Percentiles rank a stretch among this genome's conserved stretches.
These are phyloP conservation scores for Sander lucioperca DNA, from an alignment of 2,113 vertebrate genomes.

Conservation along the genomic window DNA sequence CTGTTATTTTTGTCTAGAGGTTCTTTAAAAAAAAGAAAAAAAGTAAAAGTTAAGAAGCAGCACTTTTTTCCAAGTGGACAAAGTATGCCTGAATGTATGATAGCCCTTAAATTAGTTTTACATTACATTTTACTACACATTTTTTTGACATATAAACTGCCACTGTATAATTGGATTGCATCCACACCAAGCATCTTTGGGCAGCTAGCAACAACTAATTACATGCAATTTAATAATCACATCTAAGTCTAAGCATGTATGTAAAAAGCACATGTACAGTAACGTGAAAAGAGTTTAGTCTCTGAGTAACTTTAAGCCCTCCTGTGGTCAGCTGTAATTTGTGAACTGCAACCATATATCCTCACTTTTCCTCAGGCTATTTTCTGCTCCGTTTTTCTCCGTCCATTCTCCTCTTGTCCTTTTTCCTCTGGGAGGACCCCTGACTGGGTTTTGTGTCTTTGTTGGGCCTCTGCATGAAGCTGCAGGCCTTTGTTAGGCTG, in stretches of 20 bases:
- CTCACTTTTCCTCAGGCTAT: slow-evolving; percentile 49
- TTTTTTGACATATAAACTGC: background rate
- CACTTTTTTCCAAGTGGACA: background rate
- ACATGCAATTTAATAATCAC: background rate
- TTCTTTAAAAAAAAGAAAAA: background rate
- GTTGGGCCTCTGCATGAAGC: slow-evolving; percentile 65
- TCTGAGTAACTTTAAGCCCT: slow-evolving; percentile 30
- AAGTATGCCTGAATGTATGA: background rate
- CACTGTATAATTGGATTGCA: background rate
- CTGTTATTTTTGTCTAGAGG: background rate
- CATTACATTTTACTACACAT: background rate
- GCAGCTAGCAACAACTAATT: background rate
- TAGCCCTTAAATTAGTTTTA: background rate
- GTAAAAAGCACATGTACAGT: background rate
- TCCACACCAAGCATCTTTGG: background rate
- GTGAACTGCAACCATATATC: slow-evolving; percentile 45
- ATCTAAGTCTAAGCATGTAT: background rate
- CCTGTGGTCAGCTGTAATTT: slow-evolving; percentile 50
- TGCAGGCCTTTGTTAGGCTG: slow-evolving; percentile 72
- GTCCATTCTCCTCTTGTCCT: slow-evolving; percentile 44
- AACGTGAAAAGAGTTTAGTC: slow-evolving; percentile 12
- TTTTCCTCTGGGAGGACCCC: slow-evolving; percentile 57
- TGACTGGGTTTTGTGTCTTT: slow-evolving; percentile 73
- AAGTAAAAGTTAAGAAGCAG: background rate
- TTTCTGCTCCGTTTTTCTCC: slow-evolving; percentile 37